Percentiles rank a stretch among this genome's conserved stretches.
These are phyloP conservation scores for Monochamus alternatus DNA, from an alignment of 2,888 invertebrate species.

Conservation along the genomic window DNA sequence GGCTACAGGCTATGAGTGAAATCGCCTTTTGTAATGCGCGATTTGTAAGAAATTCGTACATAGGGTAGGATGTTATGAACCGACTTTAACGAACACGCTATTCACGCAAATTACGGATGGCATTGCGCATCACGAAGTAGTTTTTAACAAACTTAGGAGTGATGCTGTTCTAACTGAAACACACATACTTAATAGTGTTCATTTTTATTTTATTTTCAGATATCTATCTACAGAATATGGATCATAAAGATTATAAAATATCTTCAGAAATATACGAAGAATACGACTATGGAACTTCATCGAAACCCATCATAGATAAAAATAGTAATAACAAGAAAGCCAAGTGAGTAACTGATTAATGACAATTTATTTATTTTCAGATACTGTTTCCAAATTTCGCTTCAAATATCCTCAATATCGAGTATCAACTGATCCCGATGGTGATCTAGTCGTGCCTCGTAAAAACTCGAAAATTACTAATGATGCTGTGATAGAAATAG, in stretches of 20 bases:
- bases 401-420: constrained; percentile 74
- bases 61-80: too few relatives aligned
- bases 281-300: constrained; percentile 75
- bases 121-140: too few relatives aligned
- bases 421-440: constrained; percentile 76
- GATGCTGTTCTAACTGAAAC: background rate
- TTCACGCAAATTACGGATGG: too few relatives aligned
- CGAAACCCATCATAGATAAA: constrained; percentile 62
- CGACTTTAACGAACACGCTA: too few relatives aligned
- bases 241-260: constrained; percentile 69
- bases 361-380: constrained; percentile 69
- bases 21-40: too few relatives aligned
- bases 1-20: too few relatives aligned
- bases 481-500: constrained; percentile 76
- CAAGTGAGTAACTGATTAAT: background rate
- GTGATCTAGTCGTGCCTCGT: constrained; percentile 79
- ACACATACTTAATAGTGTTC: background rate
- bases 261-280: constrained; percentile 84
- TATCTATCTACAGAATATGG: constrained; percentile 48
- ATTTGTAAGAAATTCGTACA: too few relatives aligned
- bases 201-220: constrained; percentile 21
- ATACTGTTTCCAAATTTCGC: constrained; percentile 81
- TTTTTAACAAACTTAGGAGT: too few relatives aligned
- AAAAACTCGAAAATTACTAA: constrained; percentile 55
- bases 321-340: constrained; percentile 65